Evolutionary conservation across 2,797 vertebrate species (phyloP), one percentile per base, ranked within the genome.

Genomic region (Heliangelus exortis): DNA sequence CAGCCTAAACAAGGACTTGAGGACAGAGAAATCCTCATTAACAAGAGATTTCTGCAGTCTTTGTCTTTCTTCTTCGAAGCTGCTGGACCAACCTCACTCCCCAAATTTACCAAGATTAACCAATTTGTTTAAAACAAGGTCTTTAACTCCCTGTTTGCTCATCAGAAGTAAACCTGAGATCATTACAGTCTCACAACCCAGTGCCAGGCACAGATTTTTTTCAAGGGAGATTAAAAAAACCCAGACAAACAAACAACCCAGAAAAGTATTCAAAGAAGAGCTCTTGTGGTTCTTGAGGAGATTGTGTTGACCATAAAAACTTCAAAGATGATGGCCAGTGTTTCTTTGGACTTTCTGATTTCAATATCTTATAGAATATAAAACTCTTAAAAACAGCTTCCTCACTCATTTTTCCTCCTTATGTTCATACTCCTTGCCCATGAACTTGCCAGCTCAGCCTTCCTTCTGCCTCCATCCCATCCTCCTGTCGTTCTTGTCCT

Each of bases 71-170:
- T 16, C 15, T 13, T 87, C 41, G 63, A 80, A 74, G 14, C 23
- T 82, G 50, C 34, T 34, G 28, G 21, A 54, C 12, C 43, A 87
- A 77, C 80, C 29, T 68, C 23, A 48, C 1, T 2, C 6, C 10
- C 5, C 3, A 0, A 1, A 0, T 65, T 82, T 77, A 0, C 0
- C 47, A 43, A 54, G 45, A 45, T 57, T 0, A 2, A 79, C 2
- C 21, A 28, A 6, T 29, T 81, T 2, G 47, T 78, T 54, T 41
- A 22, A 57, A 83, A 25, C 11, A 33, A 88, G 20, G 6, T 16
- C 15, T 84, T 68, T 11, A 5, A 4, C 15, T 73, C 36, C 25
- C 6, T 18, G 1, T 39, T 73, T 51, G 5, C 26, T 69, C 33
- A 20, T 58, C 80, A 33, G 77, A 87, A 61, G 48, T 21, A 89